Percentiles rank a stretch among this genome's conserved stretches.
phyloP scores from a whole-genome alignment of 2,113 vertebrate species.

The Uropsilus gracilis region DNA sequence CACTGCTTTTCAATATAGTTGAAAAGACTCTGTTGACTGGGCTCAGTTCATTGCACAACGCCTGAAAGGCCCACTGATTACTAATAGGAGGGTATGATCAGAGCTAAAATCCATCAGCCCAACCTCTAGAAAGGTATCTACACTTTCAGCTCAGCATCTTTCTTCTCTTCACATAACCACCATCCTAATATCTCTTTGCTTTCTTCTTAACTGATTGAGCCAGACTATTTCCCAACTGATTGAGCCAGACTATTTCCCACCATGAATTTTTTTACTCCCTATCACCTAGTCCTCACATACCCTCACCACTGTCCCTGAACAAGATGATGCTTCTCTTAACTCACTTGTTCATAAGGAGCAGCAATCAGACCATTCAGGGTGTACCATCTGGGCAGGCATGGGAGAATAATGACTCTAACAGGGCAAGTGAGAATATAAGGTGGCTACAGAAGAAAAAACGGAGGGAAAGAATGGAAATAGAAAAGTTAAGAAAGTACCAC shows the following conservation, averaged over 20 bases:
- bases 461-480: neutral
- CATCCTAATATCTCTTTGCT: neutral
- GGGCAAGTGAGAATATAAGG: neutral
- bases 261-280: neutral
- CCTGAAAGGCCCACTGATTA: constrained; percentile 44
- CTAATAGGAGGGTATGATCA: neutral
- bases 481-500: neutral
- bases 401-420: neutral
- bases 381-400: neutral
- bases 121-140: constrained; percentile 16
- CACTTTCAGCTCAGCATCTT: neutral
- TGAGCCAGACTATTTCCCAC: neutral
- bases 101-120: constrained; percentile 21
- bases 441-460: neutral
- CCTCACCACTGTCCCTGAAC: neutral
- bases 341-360: neutral
- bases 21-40: constrained; percentile 55
- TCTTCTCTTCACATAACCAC: neutral
- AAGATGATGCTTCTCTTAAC: neutral
- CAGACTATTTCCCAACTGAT: neutral
- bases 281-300: neutral
- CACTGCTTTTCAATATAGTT: constrained; percentile 66
- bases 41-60: constrained; percentile 57
- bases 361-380: neutral
- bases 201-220: neutral